A percentile compares a stretch with the other conserved stretches of the same genome.
These are phyloP conservation scores for Theonella swinhoei DNA, from an alignment of 37 sponge, comb jelly and placozoan species.

Conservation along the genomic window DNA sequence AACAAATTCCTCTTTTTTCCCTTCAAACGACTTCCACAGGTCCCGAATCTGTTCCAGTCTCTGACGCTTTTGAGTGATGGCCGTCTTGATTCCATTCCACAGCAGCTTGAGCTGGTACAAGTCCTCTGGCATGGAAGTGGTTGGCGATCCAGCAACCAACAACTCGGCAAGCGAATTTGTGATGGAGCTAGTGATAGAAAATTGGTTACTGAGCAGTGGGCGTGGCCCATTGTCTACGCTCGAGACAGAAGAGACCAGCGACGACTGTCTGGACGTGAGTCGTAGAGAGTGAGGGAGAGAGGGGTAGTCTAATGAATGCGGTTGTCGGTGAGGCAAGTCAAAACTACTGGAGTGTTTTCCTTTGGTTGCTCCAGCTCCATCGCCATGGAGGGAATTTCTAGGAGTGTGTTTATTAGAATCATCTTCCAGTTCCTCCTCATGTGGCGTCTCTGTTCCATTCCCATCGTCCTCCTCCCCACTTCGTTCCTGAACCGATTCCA, in stretches of 20 bases:
- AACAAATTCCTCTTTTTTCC: slow-evolving; percentile 33
- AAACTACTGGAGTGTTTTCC: not conserved
- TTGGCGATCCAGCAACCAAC: not conserved
- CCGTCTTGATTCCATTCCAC: slow-evolving; percentile 39
- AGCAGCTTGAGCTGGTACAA: slow-evolving; percentile 38
- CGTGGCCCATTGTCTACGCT: not conserved
- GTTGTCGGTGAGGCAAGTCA: not conserved
- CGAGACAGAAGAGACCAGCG: not conserved
- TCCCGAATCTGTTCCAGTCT: slow-evolving; percentile 44
- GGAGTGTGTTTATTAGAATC: not conserved
- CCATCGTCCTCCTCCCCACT: not conserved
- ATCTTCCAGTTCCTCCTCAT: not conserved
- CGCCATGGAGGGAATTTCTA: not conserved
- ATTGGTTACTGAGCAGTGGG: not conserved
- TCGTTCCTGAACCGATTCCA: not conserved
- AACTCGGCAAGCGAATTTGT: not conserved
- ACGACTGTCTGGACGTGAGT: not conserved
- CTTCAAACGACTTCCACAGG: slow-evolving; percentile 56
- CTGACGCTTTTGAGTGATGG: slow-evolving; percentile 11
- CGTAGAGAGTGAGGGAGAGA: not conserved
- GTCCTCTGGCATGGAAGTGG: slow-evolving; percentile 20
- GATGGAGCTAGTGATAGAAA: not conserved
- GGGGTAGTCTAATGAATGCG: too few relatives aligned
- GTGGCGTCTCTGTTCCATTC: not conserved
- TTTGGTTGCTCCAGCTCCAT: too few relatives aligned